Evolutionary conservation across 1,140 invertebrate species (phyloP).

Genomic region (Acromyrmex echinatior): DNA sequence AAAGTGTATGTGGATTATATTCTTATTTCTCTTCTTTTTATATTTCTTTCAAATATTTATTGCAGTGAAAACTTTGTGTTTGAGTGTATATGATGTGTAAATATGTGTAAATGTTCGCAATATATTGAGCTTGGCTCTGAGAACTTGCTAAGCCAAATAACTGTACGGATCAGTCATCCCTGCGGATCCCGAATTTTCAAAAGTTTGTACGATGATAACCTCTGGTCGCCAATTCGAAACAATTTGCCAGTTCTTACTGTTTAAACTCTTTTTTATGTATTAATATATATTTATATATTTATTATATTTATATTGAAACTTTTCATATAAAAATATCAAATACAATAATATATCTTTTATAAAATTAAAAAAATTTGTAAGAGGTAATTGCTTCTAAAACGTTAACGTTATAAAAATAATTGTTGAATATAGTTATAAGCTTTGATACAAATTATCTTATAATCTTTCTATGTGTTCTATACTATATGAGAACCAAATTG

Average conservation of each 20-base stretch:
- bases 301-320: neutral
- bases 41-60: neutral
- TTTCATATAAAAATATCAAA: neutral
- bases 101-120: neutral
- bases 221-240: conserved; percentile 36
- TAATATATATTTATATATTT: no score
- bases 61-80: neutral
- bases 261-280: conserved; percentile 11
- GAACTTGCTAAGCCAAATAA: neutral
- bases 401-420: neutral
- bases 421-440: neutral
- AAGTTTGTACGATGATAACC: conserved; percentile 15
- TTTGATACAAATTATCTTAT: neutral
- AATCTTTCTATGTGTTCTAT: neutral
- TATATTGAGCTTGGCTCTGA: neutral
- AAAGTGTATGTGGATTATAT: no score
- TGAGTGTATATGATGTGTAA: neutral
- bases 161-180: neutral
- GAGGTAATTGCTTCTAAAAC: neutral
- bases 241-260: neutral
- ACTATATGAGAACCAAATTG: conserved; percentile 26
- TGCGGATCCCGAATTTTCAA: conserved; percentile 4
- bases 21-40: neutral
- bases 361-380: neutral
- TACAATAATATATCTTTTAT: conserved; percentile 1